Conservation (phyloP, 2,113 vertebrate species). For the Callipepla squamata region DNA sequence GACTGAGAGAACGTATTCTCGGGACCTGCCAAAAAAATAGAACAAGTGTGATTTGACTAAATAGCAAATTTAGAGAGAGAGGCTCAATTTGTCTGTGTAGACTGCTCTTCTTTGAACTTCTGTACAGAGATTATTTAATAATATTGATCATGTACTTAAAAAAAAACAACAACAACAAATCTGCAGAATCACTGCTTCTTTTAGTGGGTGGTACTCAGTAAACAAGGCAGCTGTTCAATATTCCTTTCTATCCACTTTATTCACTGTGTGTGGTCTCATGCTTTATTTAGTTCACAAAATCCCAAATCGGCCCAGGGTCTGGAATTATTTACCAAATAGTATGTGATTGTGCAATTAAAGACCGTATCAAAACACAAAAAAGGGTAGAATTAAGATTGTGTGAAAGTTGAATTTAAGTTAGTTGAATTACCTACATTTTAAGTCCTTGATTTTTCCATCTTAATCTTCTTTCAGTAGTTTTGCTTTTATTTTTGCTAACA, state of each 20-base stretch:
- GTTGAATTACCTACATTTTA: constrained; percentile 1
- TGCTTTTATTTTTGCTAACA: constrained; percentile 14
- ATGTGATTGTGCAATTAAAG: constrained; percentile 68
- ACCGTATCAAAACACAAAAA: constrained; percentile 65
- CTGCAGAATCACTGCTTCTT: constrained; percentile 26
- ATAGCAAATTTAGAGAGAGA: background rate
- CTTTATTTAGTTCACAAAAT: constrained; percentile 65
- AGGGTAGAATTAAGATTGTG: constrained; percentile 33
- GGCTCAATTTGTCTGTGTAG: background rate
- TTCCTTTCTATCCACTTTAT: constrained; percentile 65
- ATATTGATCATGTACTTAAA: constrained; percentile 33
- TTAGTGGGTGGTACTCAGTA: constrained; percentile 57
- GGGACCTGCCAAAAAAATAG: background rate
- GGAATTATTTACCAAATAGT: constrained; percentile 65
- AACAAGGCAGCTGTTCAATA: constrained; percentile 67
- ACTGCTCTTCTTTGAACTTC: background rate
- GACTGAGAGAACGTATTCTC: background rate
- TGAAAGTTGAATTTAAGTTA: background rate
- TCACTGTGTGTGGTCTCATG: constrained; percentile 70
- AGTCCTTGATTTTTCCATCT: background rate
- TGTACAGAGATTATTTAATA: constrained; percentile 47
- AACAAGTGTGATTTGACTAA: background rate
- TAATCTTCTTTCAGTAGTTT: background rate
- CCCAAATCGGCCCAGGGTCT: constrained; percentile 48
- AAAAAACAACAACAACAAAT: background rate